Percentiles rank a stretch among this genome's conserved stretches.
Conservation (phyloP, 1,140 invertebrate species). For the Trachelipus rathkii region DNA sequence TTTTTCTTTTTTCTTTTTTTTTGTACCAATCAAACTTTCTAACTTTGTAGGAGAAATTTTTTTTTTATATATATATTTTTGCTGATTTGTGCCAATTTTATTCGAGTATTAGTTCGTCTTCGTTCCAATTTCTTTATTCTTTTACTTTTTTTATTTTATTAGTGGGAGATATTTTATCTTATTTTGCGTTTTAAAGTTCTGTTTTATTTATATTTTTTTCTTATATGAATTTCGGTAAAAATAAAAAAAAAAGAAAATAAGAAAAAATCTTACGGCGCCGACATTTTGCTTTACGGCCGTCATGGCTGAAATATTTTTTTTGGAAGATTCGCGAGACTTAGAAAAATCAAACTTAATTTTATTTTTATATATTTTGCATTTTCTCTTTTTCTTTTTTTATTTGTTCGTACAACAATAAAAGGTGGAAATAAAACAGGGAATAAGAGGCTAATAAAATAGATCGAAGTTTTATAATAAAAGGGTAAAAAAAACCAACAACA, state of each 20-base stretch:
- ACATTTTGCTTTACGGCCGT: slow-evolving; percentile 40
- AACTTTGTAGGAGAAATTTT: slow-evolving; percentile 19
- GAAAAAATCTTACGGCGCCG: slow-evolving; percentile 28
- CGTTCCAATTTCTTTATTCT: slow-evolving; percentile 25
- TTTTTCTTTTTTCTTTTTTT: no score
- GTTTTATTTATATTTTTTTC: not conserved
- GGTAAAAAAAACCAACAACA: no score
- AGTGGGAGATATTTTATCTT: slow-evolving; percentile 13
- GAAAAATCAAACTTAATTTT: no score
- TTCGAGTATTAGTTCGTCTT: slow-evolving; percentile 39
- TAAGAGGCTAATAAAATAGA: no score
- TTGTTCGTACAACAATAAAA: no score
- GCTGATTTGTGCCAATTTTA: slow-evolving; percentile 35
- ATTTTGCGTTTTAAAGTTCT: not conserved
- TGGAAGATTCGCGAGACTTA: no score
- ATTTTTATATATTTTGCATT: no score
- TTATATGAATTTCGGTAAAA: slow-evolving; percentile 18
- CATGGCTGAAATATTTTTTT: not conserved
- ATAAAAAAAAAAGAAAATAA: not conserved
- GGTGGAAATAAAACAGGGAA: no score
- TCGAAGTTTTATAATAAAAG: no score
- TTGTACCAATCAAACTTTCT: slow-evolving; percentile 30
- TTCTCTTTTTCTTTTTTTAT: no score
- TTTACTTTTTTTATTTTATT: slow-evolving; percentile 29
- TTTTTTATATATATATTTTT: no score